A percentile compares a stretch with the other conserved stretches of the same genome.
phyloP scores from a whole-genome alignment of 2,113 vertebrate species.

The Monopterus albus region DNA sequence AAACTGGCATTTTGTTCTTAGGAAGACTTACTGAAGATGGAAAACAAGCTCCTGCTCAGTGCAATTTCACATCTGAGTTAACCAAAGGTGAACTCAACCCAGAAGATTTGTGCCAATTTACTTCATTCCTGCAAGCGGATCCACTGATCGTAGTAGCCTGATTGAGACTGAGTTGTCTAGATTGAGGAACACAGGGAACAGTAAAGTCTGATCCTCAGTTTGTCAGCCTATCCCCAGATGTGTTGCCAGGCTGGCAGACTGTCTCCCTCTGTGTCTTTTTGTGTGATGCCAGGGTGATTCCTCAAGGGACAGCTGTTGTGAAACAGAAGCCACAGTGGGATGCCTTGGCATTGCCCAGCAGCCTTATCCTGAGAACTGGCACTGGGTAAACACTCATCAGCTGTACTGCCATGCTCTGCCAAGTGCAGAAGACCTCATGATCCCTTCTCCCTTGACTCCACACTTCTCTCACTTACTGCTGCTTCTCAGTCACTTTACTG shows the following conservation, averaged over 20 bases:
- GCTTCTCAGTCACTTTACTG: slow-evolving; percentile 5
- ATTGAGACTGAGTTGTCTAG: not conserved
- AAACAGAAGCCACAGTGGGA: slow-evolving; percentile 32
- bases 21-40: no score
- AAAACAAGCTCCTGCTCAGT: not conserved
- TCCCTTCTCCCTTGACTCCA: slow-evolving; percentile 6
- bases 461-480: not conserved
- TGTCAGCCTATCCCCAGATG: slow-evolving; percentile 15
- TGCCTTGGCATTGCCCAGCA: slow-evolving; percentile 21
- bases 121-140: not conserved
- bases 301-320: slow-evolving; percentile 47
- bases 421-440: slow-evolving; percentile 36
- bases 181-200: not conserved
- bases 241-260: slow-evolving; percentile 46
- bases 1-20: no score
- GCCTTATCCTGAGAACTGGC: slow-evolving; percentile 39
- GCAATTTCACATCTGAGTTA: not conserved
- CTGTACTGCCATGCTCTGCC: slow-evolving; percentile 20
- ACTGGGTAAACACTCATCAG: slow-evolving; percentile 31
- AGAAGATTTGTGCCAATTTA: not conserved
- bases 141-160: not conserved
- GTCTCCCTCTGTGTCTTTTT: slow-evolving; percentile 34
- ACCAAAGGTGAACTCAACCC: not conserved
- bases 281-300: slow-evolving; percentile 33
- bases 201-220: not conserved